Conservation (phyloP, 23 tunicate species). For the Halocynthia aurantium region DNA sequence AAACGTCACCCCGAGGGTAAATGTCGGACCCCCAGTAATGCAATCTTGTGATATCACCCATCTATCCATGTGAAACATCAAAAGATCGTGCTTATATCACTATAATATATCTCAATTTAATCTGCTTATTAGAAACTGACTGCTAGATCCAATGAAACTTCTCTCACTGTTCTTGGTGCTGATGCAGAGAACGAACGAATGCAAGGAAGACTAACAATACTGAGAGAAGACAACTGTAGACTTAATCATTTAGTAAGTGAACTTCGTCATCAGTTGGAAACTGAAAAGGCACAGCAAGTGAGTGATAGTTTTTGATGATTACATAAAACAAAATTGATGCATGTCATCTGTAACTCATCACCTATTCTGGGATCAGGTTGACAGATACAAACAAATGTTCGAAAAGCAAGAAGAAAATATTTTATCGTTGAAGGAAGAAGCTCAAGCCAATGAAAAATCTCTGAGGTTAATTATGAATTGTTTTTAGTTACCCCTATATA, state of each 20-base stretch:
- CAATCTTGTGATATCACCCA: no score
- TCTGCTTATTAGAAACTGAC: slow-evolving; percentile 35
- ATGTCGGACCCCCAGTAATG: no score
- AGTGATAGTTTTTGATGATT: background rate
- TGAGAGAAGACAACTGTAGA: slow-evolving; percentile 29
- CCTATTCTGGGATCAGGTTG: background rate
- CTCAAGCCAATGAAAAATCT: slow-evolving; percentile 41
- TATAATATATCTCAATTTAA: background rate
- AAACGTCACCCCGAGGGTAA: background rate
- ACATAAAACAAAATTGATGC: no score
- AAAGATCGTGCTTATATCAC: background rate
- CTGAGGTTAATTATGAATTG: slow-evolving; percentile 16
- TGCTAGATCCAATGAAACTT: slow-evolving; percentile 69
- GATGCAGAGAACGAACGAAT: slow-evolving; percentile 17
- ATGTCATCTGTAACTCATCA: no score
- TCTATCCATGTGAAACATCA: no score
- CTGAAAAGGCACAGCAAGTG: background rate
- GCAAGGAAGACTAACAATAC: slow-evolving; percentile 10
- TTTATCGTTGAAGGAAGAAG: slow-evolving; percentile 27
- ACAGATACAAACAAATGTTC: background rate
- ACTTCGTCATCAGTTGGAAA: slow-evolving; percentile 35
- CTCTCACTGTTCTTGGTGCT: slow-evolving; percentile 45
- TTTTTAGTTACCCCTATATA: no score
- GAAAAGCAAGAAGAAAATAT: slow-evolving; percentile 15
- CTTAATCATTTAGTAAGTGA: slow-evolving; percentile 29